Conservation (phyloP, 2,113 vertebrate genomes). For the Scomber colias region DNA sequence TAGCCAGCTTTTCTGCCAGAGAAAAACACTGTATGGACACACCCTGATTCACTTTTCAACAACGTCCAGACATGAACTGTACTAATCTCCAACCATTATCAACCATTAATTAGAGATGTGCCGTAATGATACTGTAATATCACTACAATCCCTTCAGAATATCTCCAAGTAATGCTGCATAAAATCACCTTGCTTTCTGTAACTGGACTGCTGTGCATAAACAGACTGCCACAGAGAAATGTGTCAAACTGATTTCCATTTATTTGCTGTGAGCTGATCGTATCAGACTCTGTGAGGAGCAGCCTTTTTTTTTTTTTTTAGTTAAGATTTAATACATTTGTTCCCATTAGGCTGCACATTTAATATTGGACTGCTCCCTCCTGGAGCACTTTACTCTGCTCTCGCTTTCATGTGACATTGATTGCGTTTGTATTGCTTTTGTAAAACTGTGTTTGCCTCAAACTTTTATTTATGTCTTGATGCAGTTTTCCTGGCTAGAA, state of each 20-base stretch:
- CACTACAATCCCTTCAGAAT: constrained; percentile 8
- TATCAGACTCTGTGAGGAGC: constrained; percentile 30
- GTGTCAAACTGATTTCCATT: constrained; percentile 51
- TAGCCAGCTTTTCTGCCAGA: no score
- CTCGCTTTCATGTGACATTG: neutral
- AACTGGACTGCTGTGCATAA: constrained; percentile 52
- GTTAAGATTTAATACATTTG: constrained; percentile 17
- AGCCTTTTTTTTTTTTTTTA: neutral
- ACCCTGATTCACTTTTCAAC: neutral
- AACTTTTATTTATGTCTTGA: neutral
- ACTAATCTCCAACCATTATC: constrained; percentile 43
- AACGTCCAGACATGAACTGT: constrained; percentile 18
- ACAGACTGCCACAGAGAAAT: constrained; percentile 51
- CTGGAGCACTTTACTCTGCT: constrained; percentile 19
- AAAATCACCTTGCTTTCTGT: constrained; percentile 48
- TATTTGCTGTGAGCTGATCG: constrained; percentile 22
- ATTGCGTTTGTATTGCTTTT: constrained; percentile 23
- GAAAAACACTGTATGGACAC: no score
- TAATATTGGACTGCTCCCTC: constrained; percentile 4
- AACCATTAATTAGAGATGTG: constrained; percentile 21
- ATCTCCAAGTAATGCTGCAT: constrained; percentile 17
- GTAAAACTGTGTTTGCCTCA: neutral
- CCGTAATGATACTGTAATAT: constrained; percentile 40
- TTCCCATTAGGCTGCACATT: constrained; percentile 35
- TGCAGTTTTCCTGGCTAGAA: neutral